A percentile compares a stretch with the other conserved stretches of the same genome.
Conservation (phyloP, 2,113 vertebrate genomes). For the Numenius arquata region DNA sequence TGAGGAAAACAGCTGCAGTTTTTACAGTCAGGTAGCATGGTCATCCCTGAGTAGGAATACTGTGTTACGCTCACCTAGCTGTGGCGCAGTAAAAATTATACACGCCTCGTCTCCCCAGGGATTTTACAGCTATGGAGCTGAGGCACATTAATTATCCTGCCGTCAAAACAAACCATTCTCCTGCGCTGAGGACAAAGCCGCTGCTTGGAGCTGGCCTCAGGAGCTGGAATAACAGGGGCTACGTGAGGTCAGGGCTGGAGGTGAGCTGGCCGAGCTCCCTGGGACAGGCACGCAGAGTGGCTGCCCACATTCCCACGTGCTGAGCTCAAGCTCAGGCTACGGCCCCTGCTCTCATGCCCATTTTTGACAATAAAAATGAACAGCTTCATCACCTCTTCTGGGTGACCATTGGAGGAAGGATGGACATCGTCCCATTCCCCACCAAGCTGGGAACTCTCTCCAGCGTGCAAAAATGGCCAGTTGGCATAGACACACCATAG, state of each 20-base stretch:
- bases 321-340: background rate
- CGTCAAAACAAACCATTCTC: background rate
- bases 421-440: background rate
- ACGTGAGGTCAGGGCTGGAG: background rate
- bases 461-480: background rate
- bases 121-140: background rate
- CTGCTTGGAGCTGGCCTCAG: background rate
- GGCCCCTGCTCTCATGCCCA: background rate
- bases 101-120: background rate
- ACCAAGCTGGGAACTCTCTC: background rate
- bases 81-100: background rate
- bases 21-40: background rate
- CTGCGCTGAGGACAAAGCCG: background rate
- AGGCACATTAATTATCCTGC: background rate
- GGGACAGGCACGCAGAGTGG: background rate
- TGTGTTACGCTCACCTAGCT: background rate
- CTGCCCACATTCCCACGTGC: background rate
- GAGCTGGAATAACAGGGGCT: background rate
- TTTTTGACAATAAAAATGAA: background rate
- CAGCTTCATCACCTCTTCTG: background rate
- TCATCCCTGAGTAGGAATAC: background rate
- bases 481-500: background rate
- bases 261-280: background rate
- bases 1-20: background rate
- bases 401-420: background rate